Evolutionary conservation across 2,888 invertebrate genomes (phyloP).

Genomic region (Heliconius cydno): DNA sequence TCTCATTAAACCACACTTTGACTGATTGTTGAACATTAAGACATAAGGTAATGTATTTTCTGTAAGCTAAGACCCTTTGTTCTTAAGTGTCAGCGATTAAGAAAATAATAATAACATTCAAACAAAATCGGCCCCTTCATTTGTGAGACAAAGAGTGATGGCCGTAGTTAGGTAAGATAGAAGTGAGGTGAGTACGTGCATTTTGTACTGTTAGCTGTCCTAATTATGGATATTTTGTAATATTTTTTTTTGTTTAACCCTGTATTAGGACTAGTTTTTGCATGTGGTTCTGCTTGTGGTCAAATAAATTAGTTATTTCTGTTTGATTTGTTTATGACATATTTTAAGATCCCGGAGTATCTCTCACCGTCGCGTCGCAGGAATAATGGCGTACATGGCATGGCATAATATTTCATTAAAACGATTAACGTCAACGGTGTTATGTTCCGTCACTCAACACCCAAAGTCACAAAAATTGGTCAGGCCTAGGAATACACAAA

Average conservation of each 20-base stretch:
- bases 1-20: slow-evolving; percentile 21
- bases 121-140: slow-evolving; percentile 35
- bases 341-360: not conserved
- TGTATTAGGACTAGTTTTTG: too few species aligned
- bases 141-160: slow-evolving; percentile 28
- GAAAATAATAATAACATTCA: slow-evolving; percentile 40
- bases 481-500: not conserved
- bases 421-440: not conserved
- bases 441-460: not conserved
- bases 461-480: too few species aligned
- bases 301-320: not conserved
- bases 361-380: too few species aligned
- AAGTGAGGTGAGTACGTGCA: slow-evolving; percentile 12
- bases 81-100: slow-evolving; percentile 34
- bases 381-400: too few species aligned
- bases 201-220: slow-evolving; percentile 3
- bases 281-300: too few species aligned
- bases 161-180: slow-evolving; percentile 25
- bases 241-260: not conserved
- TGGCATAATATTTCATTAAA: too few species aligned
- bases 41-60: slow-evolving; percentile 32
- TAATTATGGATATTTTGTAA: not conserved
- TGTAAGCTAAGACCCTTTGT: slow-evolving; percentile 30
- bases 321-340: not conserved
- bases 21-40: slow-evolving; percentile 30